Evolutionary conservation across 2,113 vertebrate species (phyloP).

Genomic region (Stigmatopora nigra): DNA sequence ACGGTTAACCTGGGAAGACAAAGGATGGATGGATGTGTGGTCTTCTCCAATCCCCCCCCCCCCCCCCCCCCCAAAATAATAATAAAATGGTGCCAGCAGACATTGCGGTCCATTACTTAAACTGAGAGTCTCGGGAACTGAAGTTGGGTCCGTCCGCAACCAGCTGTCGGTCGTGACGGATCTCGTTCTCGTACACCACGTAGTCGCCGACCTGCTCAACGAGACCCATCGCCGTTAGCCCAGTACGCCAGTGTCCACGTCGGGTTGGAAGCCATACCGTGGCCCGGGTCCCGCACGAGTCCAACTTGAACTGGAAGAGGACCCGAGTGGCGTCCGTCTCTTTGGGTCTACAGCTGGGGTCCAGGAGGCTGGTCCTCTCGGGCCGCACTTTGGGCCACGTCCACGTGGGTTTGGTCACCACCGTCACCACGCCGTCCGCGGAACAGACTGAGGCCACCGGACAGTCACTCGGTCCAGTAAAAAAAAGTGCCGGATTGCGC

Average conservation of each 20-base stretch:
- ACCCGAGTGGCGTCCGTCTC: slow-evolving; percentile 32
- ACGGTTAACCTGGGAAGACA: slow-evolving; percentile 44
- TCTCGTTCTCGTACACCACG: slow-evolving; percentile 56
- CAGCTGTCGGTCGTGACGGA: slow-evolving; percentile 38
- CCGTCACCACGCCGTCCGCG: slow-evolving; percentile 57
- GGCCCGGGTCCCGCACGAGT: slow-evolving; percentile 59
- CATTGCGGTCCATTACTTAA: slow-evolving; percentile 39
- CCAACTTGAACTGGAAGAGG: slow-evolving; percentile 57
- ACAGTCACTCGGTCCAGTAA: too few species aligned
- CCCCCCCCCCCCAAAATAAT: neutral
- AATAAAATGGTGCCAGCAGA: neutral
- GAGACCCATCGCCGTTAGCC: neutral
- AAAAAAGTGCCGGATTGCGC: too few species aligned
- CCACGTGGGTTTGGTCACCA: slow-evolving; percentile 33
- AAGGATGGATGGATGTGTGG: neutral
- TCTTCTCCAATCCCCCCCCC: neutral
- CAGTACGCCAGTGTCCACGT: neutral
- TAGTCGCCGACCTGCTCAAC: slow-evolving; percentile 40
- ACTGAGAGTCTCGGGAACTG: slow-evolving; percentile 53
- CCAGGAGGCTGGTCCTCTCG: slow-evolving; percentile 49
- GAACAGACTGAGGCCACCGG: slow-evolving; percentile 56
- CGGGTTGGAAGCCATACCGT: slow-evolving; percentile 23
- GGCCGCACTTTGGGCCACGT: slow-evolving; percentile 51
- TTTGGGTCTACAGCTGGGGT: slow-evolving; percentile 51
- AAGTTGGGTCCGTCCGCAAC: slow-evolving; percentile 35